These are phyloP conservation scores for Ianthella basta DNA, from an alignment of 37 sponge, comb jelly and placozoan genomes.

Conservation along the genomic window DNA sequence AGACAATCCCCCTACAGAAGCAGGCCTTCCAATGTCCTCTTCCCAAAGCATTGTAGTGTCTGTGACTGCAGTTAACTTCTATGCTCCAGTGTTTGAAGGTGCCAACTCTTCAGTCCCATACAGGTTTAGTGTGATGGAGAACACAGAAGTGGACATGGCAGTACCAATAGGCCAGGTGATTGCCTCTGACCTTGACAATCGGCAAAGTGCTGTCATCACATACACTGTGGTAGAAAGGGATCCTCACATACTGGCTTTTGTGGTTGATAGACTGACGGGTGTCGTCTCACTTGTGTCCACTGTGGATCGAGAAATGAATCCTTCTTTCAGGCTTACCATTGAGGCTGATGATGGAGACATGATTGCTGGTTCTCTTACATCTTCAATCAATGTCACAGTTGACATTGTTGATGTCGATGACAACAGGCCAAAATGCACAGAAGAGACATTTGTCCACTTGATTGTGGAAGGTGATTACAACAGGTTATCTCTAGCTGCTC, in stretches of 20 bases:
- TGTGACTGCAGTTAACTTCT: not conserved
- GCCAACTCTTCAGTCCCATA: not conserved
- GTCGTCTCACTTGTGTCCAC: slow-evolving; percentile 17
- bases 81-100: not conserved
- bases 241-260: slow-evolving; percentile 4
- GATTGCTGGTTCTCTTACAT: slow-evolving; percentile 12
- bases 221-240: slow-evolving; percentile 30
- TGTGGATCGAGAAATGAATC: slow-evolving; percentile 29
- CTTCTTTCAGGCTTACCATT: slow-evolving; percentile 14
- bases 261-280: slow-evolving; percentile 36
- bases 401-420: slow-evolving; percentile 45
- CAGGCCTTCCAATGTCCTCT: not conserved
- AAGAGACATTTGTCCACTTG: slow-evolving; percentile 3
- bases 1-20: slow-evolving; percentile 17
- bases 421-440: slow-evolving; percentile 30
- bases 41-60: not conserved
- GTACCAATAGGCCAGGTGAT: not conserved
- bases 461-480: slow-evolving; percentile 23
- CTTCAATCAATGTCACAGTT: slow-evolving; percentile 18
- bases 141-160: slow-evolving; percentile 1
- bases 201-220: not conserved
- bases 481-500: slow-evolving; percentile 5
- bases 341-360: slow-evolving; percentile 59
- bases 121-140: not conserved
- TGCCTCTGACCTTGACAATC: slow-evolving; percentile 29